Evolutionary conservation across 2,797 vertebrate species (phyloP).

Genomic region (Danionella dracula): DNA sequence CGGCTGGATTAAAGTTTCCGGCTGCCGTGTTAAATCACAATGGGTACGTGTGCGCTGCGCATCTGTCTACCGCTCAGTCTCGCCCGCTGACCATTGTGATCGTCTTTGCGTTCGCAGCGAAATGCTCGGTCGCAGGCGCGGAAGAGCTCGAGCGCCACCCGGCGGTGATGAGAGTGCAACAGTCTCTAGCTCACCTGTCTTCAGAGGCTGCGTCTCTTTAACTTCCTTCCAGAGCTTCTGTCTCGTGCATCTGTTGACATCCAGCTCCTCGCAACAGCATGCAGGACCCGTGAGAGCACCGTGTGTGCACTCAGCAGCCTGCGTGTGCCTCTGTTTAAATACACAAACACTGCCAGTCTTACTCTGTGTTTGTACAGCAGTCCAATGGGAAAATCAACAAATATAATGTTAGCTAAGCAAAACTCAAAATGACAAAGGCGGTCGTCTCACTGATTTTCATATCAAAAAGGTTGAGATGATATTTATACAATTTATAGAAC

Average conservation of each 20-base stretch:
- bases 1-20: slow-evolving; percentile 66
- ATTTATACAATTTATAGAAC: no score
- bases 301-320: not conserved
- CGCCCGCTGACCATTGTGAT: slow-evolving; percentile 66
- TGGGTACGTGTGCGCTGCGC: slow-evolving; percentile 63
- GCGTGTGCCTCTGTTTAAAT: not conserved
- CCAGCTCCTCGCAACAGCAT: not conserved
- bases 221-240: slow-evolving; percentile 22
- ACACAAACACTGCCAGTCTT: not conserved
- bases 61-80: slow-evolving; percentile 62
- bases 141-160: slow-evolving; percentile 72
- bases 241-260: slow-evolving; percentile 27
- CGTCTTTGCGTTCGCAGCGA: slow-evolving; percentile 60
- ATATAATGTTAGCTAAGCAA: slow-evolving; percentile 19
- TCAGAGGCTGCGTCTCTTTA: slow-evolving; percentile 29
- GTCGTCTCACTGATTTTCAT: no score
- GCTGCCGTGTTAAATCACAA: slow-evolving; percentile 53
- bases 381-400: not conserved
- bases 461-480: no score
- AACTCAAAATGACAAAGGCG: not conserved
- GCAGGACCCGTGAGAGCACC: not conserved
- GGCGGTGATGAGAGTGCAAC: slow-evolving; percentile 65
- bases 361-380: not conserved
- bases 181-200: slow-evolving; percentile 47
- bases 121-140: slow-evolving; percentile 57